These are phyloP conservation scores for Machaerirhynchus nigripectus DNA, from an alignment of 2,113 vertebrate genomes.

Conservation along the genomic window DNA sequence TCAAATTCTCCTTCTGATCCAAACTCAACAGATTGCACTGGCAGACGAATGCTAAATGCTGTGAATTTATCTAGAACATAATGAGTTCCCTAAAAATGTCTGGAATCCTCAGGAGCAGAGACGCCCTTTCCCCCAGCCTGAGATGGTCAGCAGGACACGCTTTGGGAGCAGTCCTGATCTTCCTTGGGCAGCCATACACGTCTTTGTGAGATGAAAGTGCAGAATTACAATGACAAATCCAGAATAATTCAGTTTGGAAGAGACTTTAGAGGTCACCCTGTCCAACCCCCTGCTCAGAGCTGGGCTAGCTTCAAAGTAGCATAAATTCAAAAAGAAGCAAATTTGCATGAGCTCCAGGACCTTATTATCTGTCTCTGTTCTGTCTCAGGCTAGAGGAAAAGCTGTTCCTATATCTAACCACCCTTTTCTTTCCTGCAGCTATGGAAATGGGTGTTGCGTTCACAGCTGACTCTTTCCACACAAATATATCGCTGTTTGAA, in stretches of 20 bases:
- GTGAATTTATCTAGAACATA: not conserved
- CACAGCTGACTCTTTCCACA: not conserved
- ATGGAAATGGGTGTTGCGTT: not conserved
- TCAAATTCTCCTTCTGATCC: not conserved
- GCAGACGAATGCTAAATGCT: not conserved
- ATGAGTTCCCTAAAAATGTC: not conserved
- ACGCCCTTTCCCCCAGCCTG: not conserved
- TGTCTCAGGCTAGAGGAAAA: not conserved
- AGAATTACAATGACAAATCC: not conserved
- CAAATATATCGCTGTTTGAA: not conserved
- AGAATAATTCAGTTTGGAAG: not conserved
- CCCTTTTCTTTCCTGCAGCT: not conserved
- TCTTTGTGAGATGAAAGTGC: not conserved
- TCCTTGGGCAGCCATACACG: not conserved
- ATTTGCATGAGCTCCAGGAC: conserved; percentile 15
- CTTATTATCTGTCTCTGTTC: not conserved
- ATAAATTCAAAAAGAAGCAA: not conserved
- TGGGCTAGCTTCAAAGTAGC: not conserved
- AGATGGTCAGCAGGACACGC: not conserved
- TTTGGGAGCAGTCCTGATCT: not conserved
- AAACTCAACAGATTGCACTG: not conserved
- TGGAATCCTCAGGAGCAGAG: not conserved
- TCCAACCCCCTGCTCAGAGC: not conserved
- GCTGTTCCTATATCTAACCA: not conserved
- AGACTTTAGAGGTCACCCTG: not conserved